Evolutionary conservation across 1,140 invertebrate genomes (phyloP).

Genomic region (Leptonema lineaticorne): DNA sequence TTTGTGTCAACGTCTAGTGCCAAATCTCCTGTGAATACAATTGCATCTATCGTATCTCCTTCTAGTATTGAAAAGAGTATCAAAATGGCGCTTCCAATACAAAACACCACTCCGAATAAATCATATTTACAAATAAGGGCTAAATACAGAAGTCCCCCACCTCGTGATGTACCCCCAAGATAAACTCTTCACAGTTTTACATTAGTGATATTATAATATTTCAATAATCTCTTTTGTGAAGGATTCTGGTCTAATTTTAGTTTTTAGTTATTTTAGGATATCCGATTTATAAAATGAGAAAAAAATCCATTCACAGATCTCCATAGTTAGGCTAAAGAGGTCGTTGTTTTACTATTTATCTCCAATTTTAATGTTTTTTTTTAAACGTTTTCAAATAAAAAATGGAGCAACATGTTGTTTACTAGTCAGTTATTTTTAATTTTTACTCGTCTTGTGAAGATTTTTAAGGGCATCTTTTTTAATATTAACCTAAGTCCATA

Average conservation of each 20-base stretch:
- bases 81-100: constrained; percentile 47
- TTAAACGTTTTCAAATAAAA: too few species aligned
- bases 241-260: not conserved
- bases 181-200: constrained; percentile 27
- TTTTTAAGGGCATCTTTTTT: too few species aligned
- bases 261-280: not conserved
- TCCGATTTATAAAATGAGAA: not conserved
- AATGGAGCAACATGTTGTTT: too few species aligned
- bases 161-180: constrained; percentile 56
- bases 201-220: not conserved
- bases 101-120: constrained; percentile 51
- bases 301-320: not conserved
- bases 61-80: constrained; percentile 55
- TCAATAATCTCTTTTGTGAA: not conserved
- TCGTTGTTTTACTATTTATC: too few species aligned
- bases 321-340: not conserved
- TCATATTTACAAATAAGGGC: constrained; percentile 71
- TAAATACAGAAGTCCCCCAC: constrained; percentile 69
- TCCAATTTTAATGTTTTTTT: too few species aligned
- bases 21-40: not conserved
- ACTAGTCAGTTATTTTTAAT: too few species aligned
- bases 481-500: too few species aligned
- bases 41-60: constrained; percentile 44
- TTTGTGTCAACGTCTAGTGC: not conserved
- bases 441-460: too few species aligned